A percentile compares a stretch with the other conserved stretches of the same genome.
Conservation (phyloP, 2,797 vertebrate species). For the Emys orbicularis region DNA sequence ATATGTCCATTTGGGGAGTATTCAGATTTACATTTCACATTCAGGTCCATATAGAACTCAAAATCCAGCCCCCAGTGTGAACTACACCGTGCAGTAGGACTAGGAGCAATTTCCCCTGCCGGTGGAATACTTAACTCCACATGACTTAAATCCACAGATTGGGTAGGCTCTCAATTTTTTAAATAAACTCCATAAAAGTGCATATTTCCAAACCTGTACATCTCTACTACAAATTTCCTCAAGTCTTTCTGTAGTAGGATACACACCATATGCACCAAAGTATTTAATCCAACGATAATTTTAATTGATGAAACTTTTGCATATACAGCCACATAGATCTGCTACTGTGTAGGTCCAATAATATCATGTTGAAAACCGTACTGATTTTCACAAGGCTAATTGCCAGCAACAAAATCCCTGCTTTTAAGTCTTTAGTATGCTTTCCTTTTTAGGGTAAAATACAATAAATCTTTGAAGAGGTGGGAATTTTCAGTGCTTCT, state of each 20-base stretch:
- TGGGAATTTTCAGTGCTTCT: background rate
- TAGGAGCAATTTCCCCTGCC: background rate
- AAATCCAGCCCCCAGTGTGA: background rate
- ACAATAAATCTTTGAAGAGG: background rate
- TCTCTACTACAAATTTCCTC: background rate
- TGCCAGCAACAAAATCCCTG: fast-evolving
- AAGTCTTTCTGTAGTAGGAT: background rate
- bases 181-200: background rate
- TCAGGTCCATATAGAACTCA: background rate
- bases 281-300: background rate
- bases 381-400: background rate
- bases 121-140: background rate
- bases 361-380: background rate
- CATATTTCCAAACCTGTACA: background rate
- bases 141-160: background rate
- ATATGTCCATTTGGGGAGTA: background rate
- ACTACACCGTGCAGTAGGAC: background rate
- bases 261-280: background rate
- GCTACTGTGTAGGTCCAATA: background rate
- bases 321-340: background rate
- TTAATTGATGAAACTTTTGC: background rate
- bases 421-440: background rate
- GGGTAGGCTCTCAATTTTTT: background rate
- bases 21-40: background rate
- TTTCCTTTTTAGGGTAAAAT: background rate